Conservation (phyloP, 2,113 vertebrate genomes). For the Fukomys damarensis region DNA sequence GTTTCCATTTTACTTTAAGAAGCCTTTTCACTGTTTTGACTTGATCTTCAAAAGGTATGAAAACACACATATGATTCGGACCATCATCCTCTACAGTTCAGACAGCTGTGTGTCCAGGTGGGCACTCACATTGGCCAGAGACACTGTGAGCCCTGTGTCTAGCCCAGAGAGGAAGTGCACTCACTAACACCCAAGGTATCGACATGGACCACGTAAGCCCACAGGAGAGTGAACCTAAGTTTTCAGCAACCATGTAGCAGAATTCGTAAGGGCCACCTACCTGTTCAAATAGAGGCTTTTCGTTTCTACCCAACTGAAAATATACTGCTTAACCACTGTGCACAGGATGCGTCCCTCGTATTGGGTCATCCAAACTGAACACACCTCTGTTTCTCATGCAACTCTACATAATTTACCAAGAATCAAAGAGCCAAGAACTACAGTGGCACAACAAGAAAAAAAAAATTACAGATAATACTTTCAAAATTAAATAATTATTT, state of each 20-base stretch:
- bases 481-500: slow-evolving; percentile 35
- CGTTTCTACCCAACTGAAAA: not conserved
- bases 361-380: not conserved
- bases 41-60: slow-evolving; percentile 14
- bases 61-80: not conserved
- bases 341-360: not conserved
- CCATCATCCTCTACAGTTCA: not conserved
- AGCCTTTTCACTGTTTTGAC: not conserved
- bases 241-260: not conserved
- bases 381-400: slow-evolving; percentile 27
- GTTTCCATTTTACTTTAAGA: slow-evolving; percentile 45
- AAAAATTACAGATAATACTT: not conserved
- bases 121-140: not conserved
- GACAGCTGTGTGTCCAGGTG: not conserved
- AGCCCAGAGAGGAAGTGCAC: not conserved
- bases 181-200: not conserved
- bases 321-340: not conserved
- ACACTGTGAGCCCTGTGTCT: not conserved
- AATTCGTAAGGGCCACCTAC: not conserved
- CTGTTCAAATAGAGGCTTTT: not conserved
- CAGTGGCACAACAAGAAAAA: not conserved
- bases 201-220: not conserved
- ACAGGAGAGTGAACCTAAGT: not conserved
- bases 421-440: not conserved
- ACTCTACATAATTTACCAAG: slow-evolving; percentile 33